Conservation (phyloP, 2,113 vertebrate species). For the Paramormyrops kingsleyae region DNA sequence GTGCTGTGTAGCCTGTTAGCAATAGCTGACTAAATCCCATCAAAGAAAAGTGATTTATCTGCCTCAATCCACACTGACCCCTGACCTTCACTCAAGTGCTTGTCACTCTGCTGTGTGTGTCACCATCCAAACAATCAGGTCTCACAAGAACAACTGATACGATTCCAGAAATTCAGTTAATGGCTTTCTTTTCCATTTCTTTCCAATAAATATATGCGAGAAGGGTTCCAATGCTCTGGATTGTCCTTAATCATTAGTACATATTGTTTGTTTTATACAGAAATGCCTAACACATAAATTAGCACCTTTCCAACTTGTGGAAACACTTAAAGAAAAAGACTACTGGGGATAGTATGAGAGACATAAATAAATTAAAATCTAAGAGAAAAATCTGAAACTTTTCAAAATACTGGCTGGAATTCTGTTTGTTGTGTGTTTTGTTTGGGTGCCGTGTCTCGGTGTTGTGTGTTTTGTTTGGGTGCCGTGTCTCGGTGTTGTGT, state of each 20-base stretch:
- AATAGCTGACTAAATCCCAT: constrained; percentile 41
- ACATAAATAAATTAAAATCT: neutral
- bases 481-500: neutral
- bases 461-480: neutral
- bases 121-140: constrained; percentile 7
- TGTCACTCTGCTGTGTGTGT: constrained; percentile 26
- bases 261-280: neutral
- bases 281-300: neutral
- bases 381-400: neutral
- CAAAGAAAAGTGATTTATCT: constrained; percentile 46
- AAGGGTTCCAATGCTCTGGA: neutral
- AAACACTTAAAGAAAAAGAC: neutral
- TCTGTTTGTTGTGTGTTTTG: neutral
- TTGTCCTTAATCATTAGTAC: neutral
- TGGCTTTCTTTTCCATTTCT: neutral
- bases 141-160: neutral
- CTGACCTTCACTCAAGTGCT: constrained; percentile 32
- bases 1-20: neutral
- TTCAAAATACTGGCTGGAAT: neutral
- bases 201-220: neutral
- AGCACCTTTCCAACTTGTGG: neutral
- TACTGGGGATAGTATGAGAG: neutral
- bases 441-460: neutral
- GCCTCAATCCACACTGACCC: constrained; percentile 46
- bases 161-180: neutral